Evolutionary conservation across 2,113 vertebrate genomes (phyloP), one percentile per base, ranked within the genome.

Genomic region (Panthera tigris): DNA sequence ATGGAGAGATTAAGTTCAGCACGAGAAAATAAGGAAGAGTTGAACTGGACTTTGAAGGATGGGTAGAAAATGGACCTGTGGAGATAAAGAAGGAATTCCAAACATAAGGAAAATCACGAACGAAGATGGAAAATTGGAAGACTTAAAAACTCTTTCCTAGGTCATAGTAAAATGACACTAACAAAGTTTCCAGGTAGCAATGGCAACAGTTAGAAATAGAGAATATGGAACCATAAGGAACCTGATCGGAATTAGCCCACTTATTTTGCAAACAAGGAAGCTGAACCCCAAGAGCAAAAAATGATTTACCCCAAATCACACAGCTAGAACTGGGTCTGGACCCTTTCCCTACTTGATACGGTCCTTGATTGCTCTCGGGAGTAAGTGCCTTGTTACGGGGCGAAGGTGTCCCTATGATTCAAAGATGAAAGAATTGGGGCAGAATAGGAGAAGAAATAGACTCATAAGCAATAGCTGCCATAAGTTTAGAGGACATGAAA

Each of bases 121-220:
- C 74, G 68, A 79, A 88, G 39, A 82, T 29, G 41, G 80, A 78
- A 52, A 29, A 50, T 12, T 76, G 66, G 82, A 41, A 81, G 5
- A 83, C 41, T 50, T 39, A 25, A 57, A 87, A 82, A 57, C 52
- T 81, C 33, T 66, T 91, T 93, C 52, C 36, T 16, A 45, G 45
- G 23, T 84, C 63, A 27, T 84, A 74, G 36, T 96, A 57, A 89
- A 96, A 92, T 87, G 61, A 48, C 45, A 80, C 89, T n/a, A 89
- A n/a, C 69, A 36, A 91, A 94, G 61, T 97, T 96, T 91, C 36
- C 10, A 83, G 63, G 9, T 71, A 80, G 41, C 41, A 9, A 65
- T 66, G 41, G 5, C 25, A 65, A 68, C 11, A n/a, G 27, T 86
- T 93, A 88, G 81, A 89, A 91, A 52, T 57, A 74, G 0, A 89